These are phyloP conservation scores for Corythornis vintsioides DNA, from an alignment of 2,113 vertebrate species.

Conservation along the genomic window DNA sequence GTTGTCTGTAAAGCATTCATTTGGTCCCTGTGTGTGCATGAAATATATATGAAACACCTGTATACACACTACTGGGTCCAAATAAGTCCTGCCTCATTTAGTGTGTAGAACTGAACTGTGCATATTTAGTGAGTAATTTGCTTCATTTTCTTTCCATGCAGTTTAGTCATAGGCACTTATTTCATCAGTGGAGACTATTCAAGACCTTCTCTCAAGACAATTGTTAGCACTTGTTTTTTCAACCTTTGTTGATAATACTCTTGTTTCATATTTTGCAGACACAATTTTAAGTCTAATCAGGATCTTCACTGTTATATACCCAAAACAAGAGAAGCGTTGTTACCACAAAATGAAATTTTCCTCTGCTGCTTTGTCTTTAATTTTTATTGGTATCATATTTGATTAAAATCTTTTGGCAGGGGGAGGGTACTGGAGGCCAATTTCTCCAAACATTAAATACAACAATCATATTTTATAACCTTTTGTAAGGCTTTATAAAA, in stretches of 20 bases:
- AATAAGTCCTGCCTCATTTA: background rate
- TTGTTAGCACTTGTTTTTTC: background rate
- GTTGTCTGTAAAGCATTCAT: background rate
- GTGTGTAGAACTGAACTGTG: background rate
- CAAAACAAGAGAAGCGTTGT: background rate
- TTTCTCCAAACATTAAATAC: background rate
- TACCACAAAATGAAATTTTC: background rate
- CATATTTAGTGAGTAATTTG: background rate
- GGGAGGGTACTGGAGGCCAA: background rate
- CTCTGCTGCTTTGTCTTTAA: background rate
- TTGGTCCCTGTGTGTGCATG: background rate
- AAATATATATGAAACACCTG: slow-evolving; percentile 6
- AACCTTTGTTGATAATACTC: background rate
- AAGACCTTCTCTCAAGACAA: background rate
- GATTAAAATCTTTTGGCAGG: background rate
- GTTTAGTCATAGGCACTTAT: background rate
- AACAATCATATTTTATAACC: background rate
- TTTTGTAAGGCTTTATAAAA: background rate
- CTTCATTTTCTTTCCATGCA: background rate
- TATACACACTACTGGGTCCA: background rate
- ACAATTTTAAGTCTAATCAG: background rate
- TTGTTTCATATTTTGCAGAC: background rate
- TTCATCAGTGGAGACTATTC: background rate
- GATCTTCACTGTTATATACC: background rate
- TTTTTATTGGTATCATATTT: background rate